Conservation (phyloP, 2,888 invertebrate genomes). For the Acrobasis consociella region DNA sequence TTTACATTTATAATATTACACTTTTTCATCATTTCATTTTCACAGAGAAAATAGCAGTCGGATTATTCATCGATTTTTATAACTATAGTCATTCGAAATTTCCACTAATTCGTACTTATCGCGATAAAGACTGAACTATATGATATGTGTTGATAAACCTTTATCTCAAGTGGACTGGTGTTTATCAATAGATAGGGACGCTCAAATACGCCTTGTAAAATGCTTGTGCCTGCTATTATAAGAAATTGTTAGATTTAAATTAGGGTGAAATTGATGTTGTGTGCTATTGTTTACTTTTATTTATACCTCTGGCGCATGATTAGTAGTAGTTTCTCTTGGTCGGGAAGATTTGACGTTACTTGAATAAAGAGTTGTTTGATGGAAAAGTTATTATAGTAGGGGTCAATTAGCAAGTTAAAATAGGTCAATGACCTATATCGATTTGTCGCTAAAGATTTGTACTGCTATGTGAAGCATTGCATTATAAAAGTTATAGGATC, state of each 20-base stretch:
- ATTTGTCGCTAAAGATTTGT: too few relatives aligned
- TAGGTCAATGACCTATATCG: too few relatives aligned
- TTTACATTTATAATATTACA: too few relatives aligned
- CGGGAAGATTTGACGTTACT: background rate
- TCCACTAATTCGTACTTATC: constrained; percentile 12
- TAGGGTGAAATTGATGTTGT: constrained; percentile 26
- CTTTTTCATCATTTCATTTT: too few relatives aligned
- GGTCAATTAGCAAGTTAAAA: too few relatives aligned
- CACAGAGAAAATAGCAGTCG: background rate
- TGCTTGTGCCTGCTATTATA: constrained; percentile 71
- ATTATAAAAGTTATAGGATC: too few relatives aligned
- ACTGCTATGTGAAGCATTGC: too few relatives aligned
- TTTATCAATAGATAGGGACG: constrained; percentile 35
- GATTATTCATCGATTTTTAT: background rate
- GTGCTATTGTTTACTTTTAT: background rate
- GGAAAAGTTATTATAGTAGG: too few relatives aligned
- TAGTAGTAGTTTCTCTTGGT: background rate
- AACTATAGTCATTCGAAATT: background rate
- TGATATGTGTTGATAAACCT: background rate
- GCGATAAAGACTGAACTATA: constrained; percentile 13
- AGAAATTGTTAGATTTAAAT: constrained; percentile 37
- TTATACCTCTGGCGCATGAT: background rate
- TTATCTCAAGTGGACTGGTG: background rate
- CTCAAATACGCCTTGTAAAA: constrained; percentile 67
- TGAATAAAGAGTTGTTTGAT: too few relatives aligned